phyloP scores from a whole-genome alignment of 2,888 invertebrate genomes.

The Drosophila meridiana region DNA sequence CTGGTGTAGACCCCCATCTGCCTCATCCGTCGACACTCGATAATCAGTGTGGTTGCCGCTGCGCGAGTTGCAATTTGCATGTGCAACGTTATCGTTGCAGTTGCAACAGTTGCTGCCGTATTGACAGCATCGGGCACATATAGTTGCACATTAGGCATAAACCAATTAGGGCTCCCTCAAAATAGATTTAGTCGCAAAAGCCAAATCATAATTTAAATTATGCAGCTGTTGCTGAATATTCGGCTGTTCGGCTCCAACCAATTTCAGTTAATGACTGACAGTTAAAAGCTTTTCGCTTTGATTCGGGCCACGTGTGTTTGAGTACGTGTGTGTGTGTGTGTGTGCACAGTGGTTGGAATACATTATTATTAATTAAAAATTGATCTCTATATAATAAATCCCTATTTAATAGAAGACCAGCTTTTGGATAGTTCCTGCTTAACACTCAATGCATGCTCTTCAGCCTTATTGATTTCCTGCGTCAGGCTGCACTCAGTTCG shows the following conservation, averaged over 20 bases:
- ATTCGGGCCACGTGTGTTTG: neutral
- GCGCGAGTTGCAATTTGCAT: slow-evolving; percentile 67
- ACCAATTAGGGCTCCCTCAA: slow-evolving; percentile 60
- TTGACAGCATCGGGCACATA: slow-evolving; percentile 25
- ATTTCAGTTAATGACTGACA: slow-evolving; percentile 20
- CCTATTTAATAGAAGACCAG: neutral
- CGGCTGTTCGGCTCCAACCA: slow-evolving; percentile 1
- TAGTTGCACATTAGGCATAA: slow-evolving; percentile 43
- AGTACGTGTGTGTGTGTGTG: neutral
- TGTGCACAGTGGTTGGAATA: neutral
- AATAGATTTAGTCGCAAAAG: slow-evolving; percentile 62
- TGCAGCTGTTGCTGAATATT: slow-evolving; percentile 44
- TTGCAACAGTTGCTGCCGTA: slow-evolving; percentile 12
- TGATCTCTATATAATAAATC: neutral
- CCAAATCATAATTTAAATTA: slow-evolving; percentile 72
- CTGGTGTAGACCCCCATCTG: slow-evolving; percentile 21
- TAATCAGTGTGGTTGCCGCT: slow-evolving; percentile 66
- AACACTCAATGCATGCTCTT: neutral
- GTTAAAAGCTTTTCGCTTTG: slow-evolving; percentile 28
- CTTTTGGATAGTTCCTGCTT: neutral
- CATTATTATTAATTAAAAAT: neutral
- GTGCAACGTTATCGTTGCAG: slow-evolving; percentile 32
- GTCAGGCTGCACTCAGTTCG: neutral
- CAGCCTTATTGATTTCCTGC: slow-evolving; percentile 5
- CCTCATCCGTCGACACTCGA: slow-evolving; percentile 47